Conservation (phyloP, 2,113 vertebrate species). For the Poeciliopsis occidentalis region DNA sequence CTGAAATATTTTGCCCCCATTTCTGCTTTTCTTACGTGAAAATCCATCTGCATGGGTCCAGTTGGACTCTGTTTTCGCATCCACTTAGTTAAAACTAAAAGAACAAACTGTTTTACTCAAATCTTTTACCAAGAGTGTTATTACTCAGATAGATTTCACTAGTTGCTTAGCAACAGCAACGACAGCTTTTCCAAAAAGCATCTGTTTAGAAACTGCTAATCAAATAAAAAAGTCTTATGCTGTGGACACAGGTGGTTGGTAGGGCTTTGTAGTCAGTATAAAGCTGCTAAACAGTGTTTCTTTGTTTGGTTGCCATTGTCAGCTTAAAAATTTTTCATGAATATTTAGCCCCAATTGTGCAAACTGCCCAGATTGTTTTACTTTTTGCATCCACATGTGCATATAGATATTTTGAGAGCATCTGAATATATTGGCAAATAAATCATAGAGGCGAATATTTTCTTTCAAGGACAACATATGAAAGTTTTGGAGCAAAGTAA, state of each 20-base stretch:
- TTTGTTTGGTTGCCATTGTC: slow-evolving; percentile 28
- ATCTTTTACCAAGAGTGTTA: slow-evolving; percentile 62
- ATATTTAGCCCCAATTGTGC: not conserved
- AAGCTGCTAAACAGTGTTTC: slow-evolving; percentile 29
- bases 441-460: not conserved
- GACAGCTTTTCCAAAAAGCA: slow-evolving; percentile 73
- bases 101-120: slow-evolving; percentile 65
- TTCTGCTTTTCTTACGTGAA: slow-evolving; percentile 5
- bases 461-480: not conserved
- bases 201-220: slow-evolving; percentile 64
- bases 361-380: not conserved
- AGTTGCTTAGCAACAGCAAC: slow-evolving; percentile 76
- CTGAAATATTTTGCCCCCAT: slow-evolving; percentile 25
- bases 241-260: slow-evolving; percentile 62
- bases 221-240: slow-evolving; percentile 32
- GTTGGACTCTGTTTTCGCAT: slow-evolving; percentile 20
- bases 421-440: not conserved
- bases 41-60: not conserved
- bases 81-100: slow-evolving; percentile 48
- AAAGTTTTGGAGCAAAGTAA: not conserved
- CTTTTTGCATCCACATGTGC: not conserved
- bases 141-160: slow-evolving; percentile 58
- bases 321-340: slow-evolving; percentile 20
- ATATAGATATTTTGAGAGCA: not conserved
- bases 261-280: slow-evolving; percentile 28